Evolutionary conservation across 2,113 vertebrate genomes (phyloP).

Genomic region (Poeciliopsis retropinna): DNA sequence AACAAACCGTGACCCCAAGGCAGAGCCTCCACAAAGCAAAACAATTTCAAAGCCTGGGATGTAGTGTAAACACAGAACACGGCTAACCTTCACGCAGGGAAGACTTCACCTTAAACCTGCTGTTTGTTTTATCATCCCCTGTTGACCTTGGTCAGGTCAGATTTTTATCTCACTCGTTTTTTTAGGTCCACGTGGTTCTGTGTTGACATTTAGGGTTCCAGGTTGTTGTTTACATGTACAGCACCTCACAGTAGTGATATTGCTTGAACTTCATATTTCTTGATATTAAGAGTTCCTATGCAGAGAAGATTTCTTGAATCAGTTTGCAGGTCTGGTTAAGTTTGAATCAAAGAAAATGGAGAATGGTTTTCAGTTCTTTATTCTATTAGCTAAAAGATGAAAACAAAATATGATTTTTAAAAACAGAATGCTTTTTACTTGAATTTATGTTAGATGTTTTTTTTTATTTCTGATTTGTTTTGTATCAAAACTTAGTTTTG

Average conservation of each 20-base stretch:
- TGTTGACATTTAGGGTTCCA: slow-evolving; percentile 30
- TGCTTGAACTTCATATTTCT: not conserved
- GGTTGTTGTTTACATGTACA: not conserved
- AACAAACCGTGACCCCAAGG: slow-evolving; percentile 76
- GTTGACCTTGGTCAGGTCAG: slow-evolving; percentile 58
- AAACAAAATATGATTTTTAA: too few relatives aligned
- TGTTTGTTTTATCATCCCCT: slow-evolving; percentile 54
- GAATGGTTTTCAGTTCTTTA: not conserved
- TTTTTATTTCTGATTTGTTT: not conserved
- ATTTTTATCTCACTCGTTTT: slow-evolving; percentile 35
- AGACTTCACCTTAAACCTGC: slow-evolving; percentile 62
- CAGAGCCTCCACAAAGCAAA: slow-evolving; percentile 61
- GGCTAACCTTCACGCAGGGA: slow-evolving; percentile 73
- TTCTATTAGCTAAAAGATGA: not conserved
- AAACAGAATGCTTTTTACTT: too few relatives aligned
- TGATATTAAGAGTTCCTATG: not conserved
- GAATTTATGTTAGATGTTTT: too few relatives aligned
- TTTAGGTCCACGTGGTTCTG: slow-evolving; percentile 17
- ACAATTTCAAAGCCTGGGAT: slow-evolving; percentile 71
- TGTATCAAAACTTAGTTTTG: not conserved
- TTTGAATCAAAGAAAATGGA: not conserved
- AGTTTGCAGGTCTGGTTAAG: not conserved
- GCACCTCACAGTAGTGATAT: not conserved
- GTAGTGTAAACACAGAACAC: slow-evolving; percentile 76
- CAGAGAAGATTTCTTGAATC: not conserved